Base-by-base conservation (phyloP, 2,113 vertebrate genomes). In the Nipponia nippon region DNA sequence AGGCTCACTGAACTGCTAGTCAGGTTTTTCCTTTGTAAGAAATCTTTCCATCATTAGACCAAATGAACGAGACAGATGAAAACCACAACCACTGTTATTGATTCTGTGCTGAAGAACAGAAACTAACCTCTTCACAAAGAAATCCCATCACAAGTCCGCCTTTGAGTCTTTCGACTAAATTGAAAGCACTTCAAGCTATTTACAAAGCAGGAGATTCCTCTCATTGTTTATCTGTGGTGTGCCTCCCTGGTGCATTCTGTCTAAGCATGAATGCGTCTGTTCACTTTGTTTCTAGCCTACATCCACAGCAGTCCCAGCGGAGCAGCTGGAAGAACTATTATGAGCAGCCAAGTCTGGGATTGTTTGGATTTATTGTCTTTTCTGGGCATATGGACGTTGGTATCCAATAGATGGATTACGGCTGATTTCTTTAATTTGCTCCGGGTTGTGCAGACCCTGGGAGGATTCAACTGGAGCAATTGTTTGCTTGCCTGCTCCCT, bases 161-260 rank as follows among this genome's bases (percentile, higher is more conserved):
- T 95, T 91, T 87, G 70, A 96, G 32, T 69, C 40, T 53, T 82
- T 72, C 5, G 6, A 69, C 16, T 88, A 73, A 66, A 93, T 50
- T 85, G 55, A 91, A 95, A 93, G 53, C 47, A 89, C 78, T 93
- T 79, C 47, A 82, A 87, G 34, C 34, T 95, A 83, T 94, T 95
- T 96, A 84, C 83, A 89, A 93, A 96, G 67, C 75, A 81, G 53
- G 58, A 94, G 96, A 93, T 95, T 93, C 84, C 65, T 91, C 79
- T 91, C 2, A 0, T 38, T 91, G 69, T 97, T 96, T 90, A 86
- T 91, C 82, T 96, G 91, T 92, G 82, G 87, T 94, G 59, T 88
- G 85, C 77, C 69, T 93, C 89, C 92, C 86, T 89, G 76, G 55
- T 93, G 87, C 0, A 5, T n/a, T 93, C 93, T 84, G 56, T 69